Conservation (phyloP, 2,888 invertebrate species). For the Dichetophora obliterata region DNA sequence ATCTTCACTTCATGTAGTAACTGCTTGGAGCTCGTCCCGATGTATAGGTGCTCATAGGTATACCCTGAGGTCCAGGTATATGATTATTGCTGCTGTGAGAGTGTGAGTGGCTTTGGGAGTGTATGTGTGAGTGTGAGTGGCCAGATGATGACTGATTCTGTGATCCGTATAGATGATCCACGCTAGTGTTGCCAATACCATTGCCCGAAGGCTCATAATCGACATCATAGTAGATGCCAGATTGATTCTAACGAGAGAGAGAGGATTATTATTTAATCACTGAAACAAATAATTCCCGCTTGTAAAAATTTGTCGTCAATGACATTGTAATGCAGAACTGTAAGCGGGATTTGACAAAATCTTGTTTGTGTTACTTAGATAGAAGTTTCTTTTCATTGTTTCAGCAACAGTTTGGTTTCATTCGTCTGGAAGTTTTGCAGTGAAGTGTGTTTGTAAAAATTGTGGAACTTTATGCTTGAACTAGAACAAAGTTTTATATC, state of each 20-base stretch:
- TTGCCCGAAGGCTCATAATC: constrained; percentile 81
- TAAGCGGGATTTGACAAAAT: too few relatives aligned
- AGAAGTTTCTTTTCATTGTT: too few relatives aligned
- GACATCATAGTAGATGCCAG: constrained; percentile 90
- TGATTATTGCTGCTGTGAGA: constrained; percentile 56
- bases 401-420: too few relatives aligned
- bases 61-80: constrained; percentile 76
- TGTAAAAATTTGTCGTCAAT: too few relatives aligned
- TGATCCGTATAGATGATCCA: constrained; percentile 70
- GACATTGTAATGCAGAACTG: too few relatives aligned
- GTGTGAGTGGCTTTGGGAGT: constrained; percentile 70
- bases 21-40: constrained; percentile 78
- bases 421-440: too few relatives aligned
- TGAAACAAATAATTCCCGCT: too few relatives aligned
- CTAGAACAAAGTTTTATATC: too few relatives aligned
- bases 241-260: constrained; percentile 81
- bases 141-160: constrained; percentile 70
- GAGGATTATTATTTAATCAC: too few relatives aligned
- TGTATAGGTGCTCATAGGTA: constrained; percentile 88
- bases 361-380: too few relatives aligned
- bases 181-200: constrained; percentile 67
- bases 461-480: too few relatives aligned
- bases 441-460: too few relatives aligned
- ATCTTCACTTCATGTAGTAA: constrained; percentile 68
- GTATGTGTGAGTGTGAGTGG: constrained; percentile 53